These are phyloP conservation scores for Equus przewalskii DNA, from an alignment of 2,113 vertebrate genomes.

Conservation along the genomic window DNA sequence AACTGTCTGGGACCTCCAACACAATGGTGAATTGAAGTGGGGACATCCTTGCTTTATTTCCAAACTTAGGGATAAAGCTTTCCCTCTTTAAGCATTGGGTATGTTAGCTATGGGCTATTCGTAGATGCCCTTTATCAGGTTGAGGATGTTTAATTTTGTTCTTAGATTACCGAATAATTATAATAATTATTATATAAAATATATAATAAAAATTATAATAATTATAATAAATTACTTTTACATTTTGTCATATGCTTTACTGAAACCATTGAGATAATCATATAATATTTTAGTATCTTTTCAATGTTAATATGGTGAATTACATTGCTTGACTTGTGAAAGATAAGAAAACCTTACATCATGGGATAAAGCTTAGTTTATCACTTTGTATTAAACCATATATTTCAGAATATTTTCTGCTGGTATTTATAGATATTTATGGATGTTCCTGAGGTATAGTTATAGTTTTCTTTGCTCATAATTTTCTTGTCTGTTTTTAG, in stretches of 20 bases:
- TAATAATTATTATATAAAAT: too few relatives aligned
- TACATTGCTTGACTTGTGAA: background rate
- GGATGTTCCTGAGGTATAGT: background rate
- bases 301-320: background rate
- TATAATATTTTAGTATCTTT: background rate
- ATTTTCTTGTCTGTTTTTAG: background rate
- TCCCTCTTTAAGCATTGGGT: background rate
- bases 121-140: background rate
- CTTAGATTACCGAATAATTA: background rate
- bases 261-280: background rate
- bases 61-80: background rate
- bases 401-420: constrained; percentile 42
- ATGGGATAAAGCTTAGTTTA: background rate
- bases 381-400: background rate
- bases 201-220: too few relatives aligned
- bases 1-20: background rate
- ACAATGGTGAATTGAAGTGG: background rate
- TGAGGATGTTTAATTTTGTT: background rate
- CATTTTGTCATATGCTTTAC: background rate
- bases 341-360: background rate
- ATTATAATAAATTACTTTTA: background rate
- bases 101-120: background rate
- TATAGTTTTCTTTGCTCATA: background rate
- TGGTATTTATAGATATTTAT: background rate
- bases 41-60: background rate